Conservation (phyloP, 2,797 vertebrate genomes). For the Alectoris magna region DNA sequence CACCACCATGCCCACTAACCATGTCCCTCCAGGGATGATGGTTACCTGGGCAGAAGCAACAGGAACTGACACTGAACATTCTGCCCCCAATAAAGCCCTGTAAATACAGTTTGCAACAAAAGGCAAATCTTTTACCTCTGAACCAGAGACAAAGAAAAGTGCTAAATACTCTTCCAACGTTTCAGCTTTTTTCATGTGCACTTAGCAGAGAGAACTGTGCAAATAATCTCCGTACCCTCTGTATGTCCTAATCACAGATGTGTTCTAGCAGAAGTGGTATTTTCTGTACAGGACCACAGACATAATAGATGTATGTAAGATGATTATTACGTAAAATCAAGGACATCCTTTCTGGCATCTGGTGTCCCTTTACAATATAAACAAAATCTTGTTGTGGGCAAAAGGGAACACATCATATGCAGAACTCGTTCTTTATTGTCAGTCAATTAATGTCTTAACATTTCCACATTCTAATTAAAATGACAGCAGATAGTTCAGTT, state of each 20-base stretch:
- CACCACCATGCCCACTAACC: too few relatives aligned
- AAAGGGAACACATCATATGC: background rate
- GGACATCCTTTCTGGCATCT: background rate
- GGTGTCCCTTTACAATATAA: background rate
- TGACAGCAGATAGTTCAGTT: background rate
- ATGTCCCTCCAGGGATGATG: too few relatives aligned
- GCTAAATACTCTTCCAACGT: background rate
- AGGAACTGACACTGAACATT: background rate
- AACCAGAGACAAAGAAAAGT: background rate
- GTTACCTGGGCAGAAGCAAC: background rate
- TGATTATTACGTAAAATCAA: background rate
- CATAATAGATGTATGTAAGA: background rate
- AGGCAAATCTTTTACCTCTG: background rate
- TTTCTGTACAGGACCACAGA: background rate
- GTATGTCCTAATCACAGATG: background rate
- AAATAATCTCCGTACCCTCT: background rate
- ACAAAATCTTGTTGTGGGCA: background rate
- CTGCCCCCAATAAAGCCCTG: background rate
- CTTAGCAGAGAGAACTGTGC: background rate
- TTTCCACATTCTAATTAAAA: background rate
- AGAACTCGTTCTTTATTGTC: background rate
- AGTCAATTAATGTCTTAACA: background rate
- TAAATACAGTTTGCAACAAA: background rate
- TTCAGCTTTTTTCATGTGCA: background rate
- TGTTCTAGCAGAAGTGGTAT: background rate